phyloP scores from a whole-genome alignment of 1,140 invertebrate genomes.

The Hycleus cichorii region DNA sequence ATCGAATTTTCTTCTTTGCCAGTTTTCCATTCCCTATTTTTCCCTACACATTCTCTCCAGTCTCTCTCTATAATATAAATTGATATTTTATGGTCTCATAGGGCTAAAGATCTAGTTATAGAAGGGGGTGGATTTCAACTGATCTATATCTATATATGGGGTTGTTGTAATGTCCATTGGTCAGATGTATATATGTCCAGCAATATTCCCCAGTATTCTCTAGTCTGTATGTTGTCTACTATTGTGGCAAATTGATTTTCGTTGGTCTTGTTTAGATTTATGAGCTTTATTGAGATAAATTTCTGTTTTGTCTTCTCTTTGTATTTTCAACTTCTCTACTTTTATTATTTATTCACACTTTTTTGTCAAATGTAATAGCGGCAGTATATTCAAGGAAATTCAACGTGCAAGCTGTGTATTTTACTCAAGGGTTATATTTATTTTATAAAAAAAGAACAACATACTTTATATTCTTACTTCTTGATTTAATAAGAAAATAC shows the following conservation, averaged over 20 bases:
- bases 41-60: background rate
- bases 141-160: slow-evolving; percentile 6
- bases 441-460: slow-evolving; percentile 9
- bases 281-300: slow-evolving; percentile 31
- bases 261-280: slow-evolving; percentile 26
- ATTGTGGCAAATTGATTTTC: slow-evolving; percentile 27
- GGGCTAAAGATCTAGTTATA: slow-evolving; percentile 28
- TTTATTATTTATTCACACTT: slow-evolving; percentile 17
- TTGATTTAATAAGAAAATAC: slow-evolving; percentile 1
- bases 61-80: slow-evolving; percentile 25
- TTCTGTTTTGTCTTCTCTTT: background rate
- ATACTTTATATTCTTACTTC: background rate
- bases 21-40: no score
- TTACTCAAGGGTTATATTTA: slow-evolving; percentile 26
- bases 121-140: slow-evolving; percentile 23
- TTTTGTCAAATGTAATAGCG: no score
- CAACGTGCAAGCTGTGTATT: no score
- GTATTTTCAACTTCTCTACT: background rate
- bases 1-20: no score
- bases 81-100: slow-evolving; percentile 29
- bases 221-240: no score
- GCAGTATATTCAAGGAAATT: no score
- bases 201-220: background rate
- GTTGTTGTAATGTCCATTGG: slow-evolving; percentile 5
- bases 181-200: slow-evolving; percentile 24